Evolutionary conservation across 1,140 invertebrate genomes (phyloP).

Genomic region (Sycophaga agraensis): DNA sequence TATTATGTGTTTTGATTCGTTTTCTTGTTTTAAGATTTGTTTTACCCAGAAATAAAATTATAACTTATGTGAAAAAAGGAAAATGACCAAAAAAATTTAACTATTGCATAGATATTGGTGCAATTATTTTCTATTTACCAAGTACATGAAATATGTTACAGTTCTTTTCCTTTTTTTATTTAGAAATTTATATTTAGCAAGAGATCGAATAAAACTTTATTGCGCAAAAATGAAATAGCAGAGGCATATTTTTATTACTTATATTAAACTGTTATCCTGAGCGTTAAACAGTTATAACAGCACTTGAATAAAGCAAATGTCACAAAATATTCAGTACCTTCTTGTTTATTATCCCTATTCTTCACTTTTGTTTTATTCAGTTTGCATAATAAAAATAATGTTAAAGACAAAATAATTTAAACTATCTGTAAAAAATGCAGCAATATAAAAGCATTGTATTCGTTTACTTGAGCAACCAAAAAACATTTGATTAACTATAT

Average conservation of each 20-base stretch:
- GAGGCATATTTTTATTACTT: constrained; percentile 41
- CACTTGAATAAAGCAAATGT: constrained; percentile 31
- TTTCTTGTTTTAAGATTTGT: constrained; percentile 21
- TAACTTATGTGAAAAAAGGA: not conserved
- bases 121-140: constrained; percentile 16
- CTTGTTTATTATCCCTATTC: constrained; percentile 5
- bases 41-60: constrained; percentile 19
- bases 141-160: constrained; percentile 2
- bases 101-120: constrained; percentile 6
- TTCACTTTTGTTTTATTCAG: too few relatives aligned
- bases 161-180: constrained; percentile 20
- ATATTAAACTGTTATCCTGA: constrained; percentile 26
- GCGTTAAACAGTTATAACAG: constrained; percentile 26
- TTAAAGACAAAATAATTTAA: too few relatives aligned
- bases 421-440: too few relatives aligned
- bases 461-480: too few relatives aligned
- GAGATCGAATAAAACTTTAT: constrained; percentile 17
- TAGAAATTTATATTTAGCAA: constrained; percentile 17
- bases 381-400: too few relatives aligned
- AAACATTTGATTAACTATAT: too few relatives aligned
- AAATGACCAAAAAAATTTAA: constrained; percentile 14
- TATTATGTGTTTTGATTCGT: constrained; percentile 21
- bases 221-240: constrained; percentile 30
- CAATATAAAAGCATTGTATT: too few relatives aligned
- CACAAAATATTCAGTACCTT: constrained; percentile 2